These are phyloP conservation scores for Rhinoraja longicauda DNA, from an alignment of 2,797 vertebrate genomes.

Conservation along the genomic window DNA sequence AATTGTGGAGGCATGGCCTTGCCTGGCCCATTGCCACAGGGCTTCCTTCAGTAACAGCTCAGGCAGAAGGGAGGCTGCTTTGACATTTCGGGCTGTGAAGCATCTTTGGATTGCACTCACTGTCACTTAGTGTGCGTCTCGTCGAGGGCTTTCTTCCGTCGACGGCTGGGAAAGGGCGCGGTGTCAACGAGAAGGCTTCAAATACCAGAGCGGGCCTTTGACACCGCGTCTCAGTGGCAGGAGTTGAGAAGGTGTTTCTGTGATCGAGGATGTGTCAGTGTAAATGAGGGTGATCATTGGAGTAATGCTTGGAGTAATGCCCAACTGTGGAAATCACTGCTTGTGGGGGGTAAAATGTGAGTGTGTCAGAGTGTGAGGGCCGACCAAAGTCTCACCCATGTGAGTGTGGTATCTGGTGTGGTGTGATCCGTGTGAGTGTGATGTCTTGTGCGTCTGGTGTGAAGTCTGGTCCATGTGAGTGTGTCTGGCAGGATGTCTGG, in stretches of 20 bases:
- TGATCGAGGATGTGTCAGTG: background rate
- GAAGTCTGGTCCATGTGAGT: background rate
- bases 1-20: background rate
- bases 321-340: background rate
- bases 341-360: background rate
- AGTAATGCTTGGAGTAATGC: background rate
- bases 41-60: background rate
- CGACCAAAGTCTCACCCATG: background rate
- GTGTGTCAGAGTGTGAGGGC: background rate
- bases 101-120: background rate
- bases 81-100: slow-evolving; percentile 11
- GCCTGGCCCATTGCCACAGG: background rate
- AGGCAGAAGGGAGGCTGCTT: slow-evolving; percentile 8
- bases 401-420: background rate
- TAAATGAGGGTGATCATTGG: background rate
- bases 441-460: background rate
- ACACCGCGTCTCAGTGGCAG: background rate
- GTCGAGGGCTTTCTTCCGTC: background rate
- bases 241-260: background rate
- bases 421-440: background rate
- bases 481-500: background rate
- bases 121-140: background rate
- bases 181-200: background rate
- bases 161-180: background rate
- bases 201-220: background rate